These are phyloP conservation scores for Drosophila diplacantha DNA, from an alignment of 2,888 invertebrate genomes.

Conservation along the genomic window DNA sequence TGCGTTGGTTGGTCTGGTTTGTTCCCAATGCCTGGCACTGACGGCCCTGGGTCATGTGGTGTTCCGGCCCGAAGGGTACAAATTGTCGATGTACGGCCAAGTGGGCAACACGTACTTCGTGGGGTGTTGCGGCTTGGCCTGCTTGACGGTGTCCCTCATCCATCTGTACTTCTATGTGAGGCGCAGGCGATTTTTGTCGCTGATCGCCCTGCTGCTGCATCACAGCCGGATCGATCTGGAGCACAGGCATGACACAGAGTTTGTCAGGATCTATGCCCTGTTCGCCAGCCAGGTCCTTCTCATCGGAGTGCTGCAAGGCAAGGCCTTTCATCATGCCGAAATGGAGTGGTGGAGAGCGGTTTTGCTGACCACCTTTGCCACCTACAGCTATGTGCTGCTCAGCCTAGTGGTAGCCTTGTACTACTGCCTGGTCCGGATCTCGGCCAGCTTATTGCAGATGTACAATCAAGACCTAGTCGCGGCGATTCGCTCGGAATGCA, in stretches of 20 bases:
- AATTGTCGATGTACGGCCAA: constrained; percentile 26
- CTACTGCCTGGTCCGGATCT: constrained; percentile 47
- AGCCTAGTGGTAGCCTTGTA: constrained; percentile 54
- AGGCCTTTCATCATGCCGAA: neutral
- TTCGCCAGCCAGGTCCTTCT: constrained; percentile 32
- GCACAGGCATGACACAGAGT: constrained; percentile 23
- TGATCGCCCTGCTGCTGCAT: constrained; percentile 46
- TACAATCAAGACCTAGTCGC: constrained; percentile 46
- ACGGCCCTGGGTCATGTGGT: constrained; percentile 33
- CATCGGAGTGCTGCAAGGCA: neutral
- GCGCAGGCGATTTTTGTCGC: constrained; percentile 25
- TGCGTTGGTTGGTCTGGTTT: constrained; percentile 20
- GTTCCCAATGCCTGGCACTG: constrained; percentile 39
- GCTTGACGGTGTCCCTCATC: constrained; percentile 45
- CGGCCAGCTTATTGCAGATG: constrained; percentile 43
- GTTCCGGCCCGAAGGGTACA: constrained; percentile 11
- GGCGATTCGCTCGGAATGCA: neutral
- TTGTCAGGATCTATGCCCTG: constrained; percentile 32
- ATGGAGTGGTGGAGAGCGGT: constrained; percentile 4
- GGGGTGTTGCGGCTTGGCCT: constrained; percentile 39
- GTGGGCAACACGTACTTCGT: constrained; percentile 58
- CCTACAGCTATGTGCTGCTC: constrained; percentile 45
- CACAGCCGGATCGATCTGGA: constrained; percentile 38
- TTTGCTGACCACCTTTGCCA: constrained; percentile 22
- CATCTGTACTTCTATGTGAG: constrained; percentile 49